These are phyloP conservation scores for Rhyacichthys aspro DNA, from an alignment of 2,797 vertebrate species.

Conservation along the genomic window DNA sequence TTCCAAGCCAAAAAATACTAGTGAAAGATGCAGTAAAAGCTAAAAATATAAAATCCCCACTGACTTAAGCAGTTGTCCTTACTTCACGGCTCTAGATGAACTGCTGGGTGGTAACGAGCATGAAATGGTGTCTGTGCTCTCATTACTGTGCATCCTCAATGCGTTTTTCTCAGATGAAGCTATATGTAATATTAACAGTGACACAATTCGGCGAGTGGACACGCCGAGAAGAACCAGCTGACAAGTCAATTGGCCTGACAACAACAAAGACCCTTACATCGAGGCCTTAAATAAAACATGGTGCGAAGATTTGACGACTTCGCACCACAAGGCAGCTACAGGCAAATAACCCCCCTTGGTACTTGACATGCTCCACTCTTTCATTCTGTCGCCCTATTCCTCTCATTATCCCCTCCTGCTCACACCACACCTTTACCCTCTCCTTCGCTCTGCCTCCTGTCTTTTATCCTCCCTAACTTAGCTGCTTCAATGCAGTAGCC, in stretches of 20 bases:
- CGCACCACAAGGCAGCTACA: constrained; percentile 57
- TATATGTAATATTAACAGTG: constrained; percentile 21
- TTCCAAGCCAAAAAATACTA: background rate
- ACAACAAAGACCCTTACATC: constrained; percentile 33
- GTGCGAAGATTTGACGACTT: constrained; percentile 57
- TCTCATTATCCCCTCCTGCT: constrained; percentile 60
- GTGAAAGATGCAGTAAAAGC: background rate
- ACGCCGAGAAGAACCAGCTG: background rate
- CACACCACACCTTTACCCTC: constrained; percentile 49
- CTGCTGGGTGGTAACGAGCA: background rate
- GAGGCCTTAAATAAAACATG: constrained; percentile 52
- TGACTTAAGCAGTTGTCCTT: constrained; percentile 1
- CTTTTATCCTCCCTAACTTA: constrained; percentile 58
- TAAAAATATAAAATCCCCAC: background rate
- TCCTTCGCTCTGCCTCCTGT: constrained; percentile 43
- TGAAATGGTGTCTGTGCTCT: background rate
- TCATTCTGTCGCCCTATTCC: constrained; percentile 63
- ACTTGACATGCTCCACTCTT: constrained; percentile 64
- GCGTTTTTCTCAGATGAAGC: constrained; percentile 7
- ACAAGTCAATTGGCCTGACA: constrained; percentile 35
- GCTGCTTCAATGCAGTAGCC: constrained; percentile 40
- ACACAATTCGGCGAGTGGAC: constrained; percentile 15
- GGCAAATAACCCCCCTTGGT: constrained; percentile 63
- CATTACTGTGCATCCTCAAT: background rate
- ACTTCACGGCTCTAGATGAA: background rate